Base-by-base conservation (phyloP, 2,113 vertebrate genomes). In the Anhinga rufa region DNA sequence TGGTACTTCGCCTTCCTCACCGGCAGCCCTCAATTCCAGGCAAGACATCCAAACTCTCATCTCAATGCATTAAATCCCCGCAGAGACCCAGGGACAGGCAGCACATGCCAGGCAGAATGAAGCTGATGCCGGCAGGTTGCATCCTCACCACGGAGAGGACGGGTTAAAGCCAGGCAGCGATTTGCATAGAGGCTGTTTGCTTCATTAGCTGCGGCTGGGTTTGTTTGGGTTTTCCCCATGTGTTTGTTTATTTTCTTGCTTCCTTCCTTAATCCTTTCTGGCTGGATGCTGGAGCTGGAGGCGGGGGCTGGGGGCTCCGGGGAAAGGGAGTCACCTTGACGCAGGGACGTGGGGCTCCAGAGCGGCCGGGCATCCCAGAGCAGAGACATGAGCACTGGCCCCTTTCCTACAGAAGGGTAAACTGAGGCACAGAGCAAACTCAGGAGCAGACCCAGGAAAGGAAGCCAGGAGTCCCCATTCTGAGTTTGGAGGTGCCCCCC, bases 11-110 rank as follows among this genome's bases (percentile, higher is more conserved):
- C 95, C 86, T 92, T 91, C 86, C 90, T 97, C 76, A 72, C 89
- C 86, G 3, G 85, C 95, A 96, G 96, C 94, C 90, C 95, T 94
- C 98, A 72, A 61, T 74, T 93, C 57, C 94, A 95, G 96, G 91
- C 94, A 38, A 90, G 95, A 72, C 24, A 17, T 81, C 97, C 93
- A 61, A 92, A 76, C 18, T 38, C 55, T 65, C 3, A 10, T 82
- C 82, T 3, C 29, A 6, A 12, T 14, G 2, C 36, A 17, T 31
- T 0, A 34, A 57, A 44, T 82, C 92, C 93, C 95, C 9, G 1
- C 7, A 26, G 95, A 61, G 82, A 25, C 26, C 17, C 7, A 5
- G 40, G 20, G 18, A 17, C 9, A 1, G 76, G 57, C 49, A 49
- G 69, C 28, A 2, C 18, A 12, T 26, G 4, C 4, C 13, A 4